Base-by-base conservation (phyloP, 2,888 invertebrate species). In the Eristalinus aeneus region DNA sequence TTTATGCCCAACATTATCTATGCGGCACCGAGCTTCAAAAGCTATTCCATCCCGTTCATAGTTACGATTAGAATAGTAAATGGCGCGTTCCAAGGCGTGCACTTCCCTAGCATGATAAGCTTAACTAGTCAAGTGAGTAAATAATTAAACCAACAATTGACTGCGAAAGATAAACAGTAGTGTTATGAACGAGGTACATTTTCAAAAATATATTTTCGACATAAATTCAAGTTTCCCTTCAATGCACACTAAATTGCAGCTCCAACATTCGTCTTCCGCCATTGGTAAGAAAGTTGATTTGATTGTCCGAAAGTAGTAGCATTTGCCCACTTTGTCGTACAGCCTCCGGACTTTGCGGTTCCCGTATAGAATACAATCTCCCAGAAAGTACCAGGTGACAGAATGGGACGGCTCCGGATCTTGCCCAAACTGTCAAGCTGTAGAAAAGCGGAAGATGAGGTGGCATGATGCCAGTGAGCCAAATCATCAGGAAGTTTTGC, bases 31-130 rank as follows among this genome's bases (percentile, higher is more conserved):
- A 89, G 90, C 16, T 88, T 91, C 5, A 92, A 91, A 86, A 89
- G 88, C 46, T 92, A 92, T 78, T 92, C 94, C 12, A 93, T 95
- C 80, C 93, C 93, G 36, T 93, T 95, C 60, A 93, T 95, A 72
- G 94, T 95, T n/a, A 90, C 93, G 16, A 92, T 94, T 46, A 92
- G 96, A 88, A 94, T 95, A 34, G 89, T 95, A 6, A 94, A 95
- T 89, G 96, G 96, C 64, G 94, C 95, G n/a, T 94, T 94, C 89
- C 95, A 96, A 88, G 93, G 95, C 71, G 94, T 95, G 60, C 95
- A 95, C 91, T 95, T 95, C 91, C 96, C 96, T 67, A 94, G 95
- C 89, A 94, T 95, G 93, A 95, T 95, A 69, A 95, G 95, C 89
- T 91, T 96, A 69, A 94, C 95, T 63, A 95, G 95, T 88, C 94